phyloP scores from a whole-genome alignment of 2,113 vertebrate genomes.

The Malaclemys terrapin region DNA sequence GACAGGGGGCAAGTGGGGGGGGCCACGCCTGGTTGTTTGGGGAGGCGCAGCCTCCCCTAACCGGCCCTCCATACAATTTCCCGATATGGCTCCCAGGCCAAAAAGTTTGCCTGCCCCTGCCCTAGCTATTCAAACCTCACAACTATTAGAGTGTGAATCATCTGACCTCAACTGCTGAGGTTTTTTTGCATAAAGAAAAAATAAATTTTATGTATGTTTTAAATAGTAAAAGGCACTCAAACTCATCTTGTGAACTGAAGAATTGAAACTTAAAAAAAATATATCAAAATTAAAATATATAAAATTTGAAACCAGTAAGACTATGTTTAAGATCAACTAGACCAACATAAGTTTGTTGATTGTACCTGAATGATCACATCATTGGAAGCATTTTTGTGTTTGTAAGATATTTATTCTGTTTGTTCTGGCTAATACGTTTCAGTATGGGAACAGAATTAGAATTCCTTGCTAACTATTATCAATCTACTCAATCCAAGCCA shows the following conservation, averaged over 20 bases:
- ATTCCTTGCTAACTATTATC: neutral
- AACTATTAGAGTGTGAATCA: neutral
- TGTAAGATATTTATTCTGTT: neutral
- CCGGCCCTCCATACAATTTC: no score
- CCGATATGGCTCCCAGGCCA: no score
- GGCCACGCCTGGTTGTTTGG: no score
- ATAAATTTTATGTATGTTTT: neutral
- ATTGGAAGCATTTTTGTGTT: neutral
- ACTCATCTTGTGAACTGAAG: neutral
- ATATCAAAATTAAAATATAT: neutral
- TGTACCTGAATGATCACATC: neutral
- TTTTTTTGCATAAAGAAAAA: neutral
- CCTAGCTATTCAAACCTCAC: neutral
- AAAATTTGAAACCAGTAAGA: neutral
- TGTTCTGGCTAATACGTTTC: neutral
- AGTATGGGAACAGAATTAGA: neutral
- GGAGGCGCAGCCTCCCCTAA: no score
- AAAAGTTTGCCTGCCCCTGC: no score
- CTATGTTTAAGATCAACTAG: conserved; percentile 5
- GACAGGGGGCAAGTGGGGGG: no score
- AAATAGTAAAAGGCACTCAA: neutral
- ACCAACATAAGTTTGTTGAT: neutral
- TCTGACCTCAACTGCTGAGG: neutral
- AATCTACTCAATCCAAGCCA: neutral
- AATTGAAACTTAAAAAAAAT: neutral